Evolutionary conservation across 2,797 vertebrate species (phyloP), one percentile per base, ranked within the genome.

Genomic region (Danio choprae): DNA sequence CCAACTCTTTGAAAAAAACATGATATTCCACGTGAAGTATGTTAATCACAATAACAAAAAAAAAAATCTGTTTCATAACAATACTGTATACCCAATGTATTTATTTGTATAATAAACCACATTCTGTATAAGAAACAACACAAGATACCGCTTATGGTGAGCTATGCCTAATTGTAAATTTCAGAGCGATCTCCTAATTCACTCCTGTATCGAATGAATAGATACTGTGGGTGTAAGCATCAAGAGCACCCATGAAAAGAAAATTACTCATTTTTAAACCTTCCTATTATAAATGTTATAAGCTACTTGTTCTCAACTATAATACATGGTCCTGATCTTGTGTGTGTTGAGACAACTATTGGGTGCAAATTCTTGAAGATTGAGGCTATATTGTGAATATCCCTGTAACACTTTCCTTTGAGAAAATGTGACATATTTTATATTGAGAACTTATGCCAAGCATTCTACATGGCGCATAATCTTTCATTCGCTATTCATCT

Each of bases 131-230:
- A 62, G 15, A 1, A 40, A 38, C 36, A 38, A 5, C 6, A 5
- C 36, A 76, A 76, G 15, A 76, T 65, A 43, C 18, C 3, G 20
- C 38, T 55, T 43, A 56, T 72, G 69, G 53, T 58, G 69, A 44
- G 18, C 18, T 51, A 20, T 65, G 60, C 13, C 20, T 56, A 69
- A 20, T 64, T 64, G 63, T 41, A 4, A 44, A 50, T 50, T 46
- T 56, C 22, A 55, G 22, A 80, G 22, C 20, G 20, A 46, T 76
- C 46, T 41, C 36, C 12, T 50, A 44, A 68, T 38, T 68, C 63
- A 68, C 22, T 59, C 74, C 68, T 72, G 55, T 58, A 18, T 41
- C 7, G 62, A 56, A 58, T 56, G 74, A 68, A 77, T 77, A 67
- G 22, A 15, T 46, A 68, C 11, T 18, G 64, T 77, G 51, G 74